Evolutionary conservation across 2,888 invertebrate genomes (phyloP).

Genomic region (Ophioninae sp.): DNA sequence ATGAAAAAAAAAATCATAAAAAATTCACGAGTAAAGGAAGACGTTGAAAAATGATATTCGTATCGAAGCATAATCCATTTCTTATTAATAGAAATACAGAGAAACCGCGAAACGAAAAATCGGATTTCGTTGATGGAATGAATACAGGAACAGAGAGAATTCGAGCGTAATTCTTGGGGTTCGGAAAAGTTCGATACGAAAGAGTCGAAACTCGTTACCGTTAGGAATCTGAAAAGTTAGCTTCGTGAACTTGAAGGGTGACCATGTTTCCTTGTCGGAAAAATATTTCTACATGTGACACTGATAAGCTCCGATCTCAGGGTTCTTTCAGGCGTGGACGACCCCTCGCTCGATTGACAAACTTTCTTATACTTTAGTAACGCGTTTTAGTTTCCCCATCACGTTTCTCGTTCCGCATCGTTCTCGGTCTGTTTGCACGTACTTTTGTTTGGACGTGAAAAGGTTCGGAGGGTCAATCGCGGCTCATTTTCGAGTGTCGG

Average conservation of each 20-base stretch:
- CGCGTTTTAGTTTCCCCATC: constrained; percentile 41
- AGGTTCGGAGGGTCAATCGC: not conserved
- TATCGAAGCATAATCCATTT: not conserved
- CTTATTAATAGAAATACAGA: not conserved
- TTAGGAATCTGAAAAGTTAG: not conserved
- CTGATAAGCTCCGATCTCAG: constrained; percentile 10
- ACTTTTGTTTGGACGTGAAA: not conserved
- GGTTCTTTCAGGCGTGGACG: not conserved
- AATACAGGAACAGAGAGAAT: not conserved
- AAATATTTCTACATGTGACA: constrained; percentile 17
- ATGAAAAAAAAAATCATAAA: no score
- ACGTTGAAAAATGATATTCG: not conserved
- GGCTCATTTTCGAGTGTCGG: not conserved
- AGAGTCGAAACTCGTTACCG: not conserved
- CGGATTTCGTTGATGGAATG: not conserved
- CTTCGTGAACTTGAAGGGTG: not conserved
- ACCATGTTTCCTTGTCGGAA: constrained; percentile 33
- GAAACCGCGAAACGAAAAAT: not conserved
- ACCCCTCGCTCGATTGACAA: constrained; percentile 18
- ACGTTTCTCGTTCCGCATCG: constrained; percentile 7
- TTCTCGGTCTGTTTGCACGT: not conserved
- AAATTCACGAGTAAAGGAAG: no score
- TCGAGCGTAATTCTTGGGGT: not conserved
- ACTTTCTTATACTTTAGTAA: constrained; percentile 37
- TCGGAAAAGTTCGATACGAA: not conserved